Base-by-base conservation (phyloP, 1,140 invertebrate species). In the Acromyrmex charruanus region DNA sequence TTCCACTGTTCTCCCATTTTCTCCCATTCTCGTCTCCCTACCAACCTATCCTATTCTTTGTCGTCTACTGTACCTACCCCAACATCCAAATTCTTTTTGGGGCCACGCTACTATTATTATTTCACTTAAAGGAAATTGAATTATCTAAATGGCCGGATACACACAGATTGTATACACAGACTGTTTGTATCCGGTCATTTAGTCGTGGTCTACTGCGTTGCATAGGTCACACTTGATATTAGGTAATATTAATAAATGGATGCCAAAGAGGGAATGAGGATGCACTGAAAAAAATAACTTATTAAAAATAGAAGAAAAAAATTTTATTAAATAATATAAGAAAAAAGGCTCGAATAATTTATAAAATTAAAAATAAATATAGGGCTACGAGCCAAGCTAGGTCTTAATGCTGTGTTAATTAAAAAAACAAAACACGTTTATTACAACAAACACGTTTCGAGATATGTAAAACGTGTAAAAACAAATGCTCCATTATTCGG, bases 51-150 rank as follows among this genome's bases (percentile, higher is more conserved):
- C 81, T 58, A 80, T 63, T 79, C 49, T 69, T 69, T 49, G 55
- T 44, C 68, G 18, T 72, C 87, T 86, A 28, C 18, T 88, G 21
- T 87, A 28, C 75, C 72, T 80, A 88, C 68, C 82, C 63, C 79
- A 90, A 91, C 21, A 86, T 80, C 61, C 58, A 58, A 91, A 88
- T 87, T 90, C 59, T 88, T 90, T 71, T 35, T 79, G 61, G 14
- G 39, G 25, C 63, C 35, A 59, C 10, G 21, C 31, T 25, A 25
- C 39, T 39, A 21, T 21, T n/a, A 12, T 18, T 18, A 18, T 4
- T 25, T 58, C 12, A 5, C 31, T 66, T 53, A 63, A 39, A 25
- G 49, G 25, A 65, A 71, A 86, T 88, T 90, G 80, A 81, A 90
- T 61, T 77, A 90, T 68, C 51, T 44, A 44, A 44, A 44, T 44